Conservation (phyloP, 2,888 invertebrate genomes). For the Lathronympha strigana region DNA sequence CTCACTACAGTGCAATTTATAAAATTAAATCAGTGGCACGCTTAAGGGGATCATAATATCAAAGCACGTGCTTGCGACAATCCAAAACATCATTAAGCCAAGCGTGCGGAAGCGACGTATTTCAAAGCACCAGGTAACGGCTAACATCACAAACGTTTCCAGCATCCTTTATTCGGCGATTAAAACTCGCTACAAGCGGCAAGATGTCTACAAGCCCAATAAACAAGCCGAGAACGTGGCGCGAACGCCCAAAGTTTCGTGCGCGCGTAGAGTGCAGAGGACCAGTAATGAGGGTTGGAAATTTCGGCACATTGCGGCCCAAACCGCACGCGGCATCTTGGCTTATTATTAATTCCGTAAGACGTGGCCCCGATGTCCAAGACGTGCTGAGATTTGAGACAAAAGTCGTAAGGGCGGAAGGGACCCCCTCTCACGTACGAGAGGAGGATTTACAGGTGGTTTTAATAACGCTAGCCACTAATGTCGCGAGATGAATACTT, state of each 20-base stretch:
- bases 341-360: slow-evolving; percentile 85
- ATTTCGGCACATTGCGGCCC: slow-evolving; percentile 82
- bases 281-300: slow-evolving; percentile 82
- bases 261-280: slow-evolving; percentile 81
- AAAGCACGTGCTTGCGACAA: slow-evolving; percentile 19
- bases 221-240: slow-evolving; percentile 78
- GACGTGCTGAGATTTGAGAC: slow-evolving; percentile 84
- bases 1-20: not conserved
- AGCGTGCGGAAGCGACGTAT: slow-evolving; percentile 33
- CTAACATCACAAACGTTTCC: slow-evolving; percentile 59
- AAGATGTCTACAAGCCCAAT: slow-evolving; percentile 78
- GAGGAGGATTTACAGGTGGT: slow-evolving; percentile 83
- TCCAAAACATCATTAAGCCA: slow-evolving; percentile 27
- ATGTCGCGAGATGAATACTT: slow-evolving; percentile 84
- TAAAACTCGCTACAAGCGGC: slow-evolving; percentile 75
- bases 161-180: slow-evolving; percentile 78
- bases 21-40: not conserved
- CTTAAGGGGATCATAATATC: slow-evolving; percentile 16
- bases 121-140: slow-evolving; percentile 41
- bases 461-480: slow-evolving; percentile 82
- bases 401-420: slow-evolving; percentile 82
- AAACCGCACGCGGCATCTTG: slow-evolving; percentile 82
- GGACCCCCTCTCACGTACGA: slow-evolving; percentile 64
- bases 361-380: slow-evolving; percentile 85
- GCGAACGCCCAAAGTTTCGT: slow-evolving; percentile 76